Evolutionary conservation across 2,797 vertebrate genomes (phyloP), one percentile per base, ranked within the genome.

Genomic region (Falco naumanni): DNA sequence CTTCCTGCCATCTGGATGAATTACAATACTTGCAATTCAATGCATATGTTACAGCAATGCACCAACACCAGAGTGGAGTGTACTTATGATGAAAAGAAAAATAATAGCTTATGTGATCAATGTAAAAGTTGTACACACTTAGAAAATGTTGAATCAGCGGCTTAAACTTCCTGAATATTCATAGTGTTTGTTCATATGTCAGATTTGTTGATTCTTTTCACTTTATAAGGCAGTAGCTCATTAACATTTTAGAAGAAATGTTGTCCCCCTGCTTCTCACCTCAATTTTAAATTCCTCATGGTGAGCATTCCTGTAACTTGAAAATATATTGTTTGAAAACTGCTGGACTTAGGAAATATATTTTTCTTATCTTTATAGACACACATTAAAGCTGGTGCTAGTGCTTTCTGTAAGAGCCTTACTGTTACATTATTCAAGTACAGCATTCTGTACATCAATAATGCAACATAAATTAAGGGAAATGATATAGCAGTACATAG

Each of bases 1-100:
- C 96, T 91, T 94, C 92, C 95, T 87, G 84, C 97, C 98, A 97
- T 97, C 98, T 98, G 98, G 97, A 83, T 92, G 94, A 96, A 96
- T 97, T 93, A 92, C 63, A 79, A 56, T 94, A 54, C 84, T 95
- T 92, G 93, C 64, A 37, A 22, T 93, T 92, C 87, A 59, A 16
- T 39, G 87, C 91, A 50, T 95, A 47, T 91, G 96, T 79, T 87
- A 26, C 50, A 29, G 64, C 91, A 88, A 11, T 70, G 39, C 89
- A 77, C 80, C 7, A 15, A 25, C 75, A 45, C 33, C 65, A 18
- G 90, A 28, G 66, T 71, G 11, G n/a, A 84, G 93, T 20, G 51
- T 57, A 14, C 53, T 69, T 59, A 15, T 11, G 71, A 75, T 71
- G 72, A 80, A 70, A 86, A 80, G 94, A 60, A 65, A 81, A 64